Conservation (phyloP, 2,113 vertebrate species). For the Tonatia bakeri region DNA sequence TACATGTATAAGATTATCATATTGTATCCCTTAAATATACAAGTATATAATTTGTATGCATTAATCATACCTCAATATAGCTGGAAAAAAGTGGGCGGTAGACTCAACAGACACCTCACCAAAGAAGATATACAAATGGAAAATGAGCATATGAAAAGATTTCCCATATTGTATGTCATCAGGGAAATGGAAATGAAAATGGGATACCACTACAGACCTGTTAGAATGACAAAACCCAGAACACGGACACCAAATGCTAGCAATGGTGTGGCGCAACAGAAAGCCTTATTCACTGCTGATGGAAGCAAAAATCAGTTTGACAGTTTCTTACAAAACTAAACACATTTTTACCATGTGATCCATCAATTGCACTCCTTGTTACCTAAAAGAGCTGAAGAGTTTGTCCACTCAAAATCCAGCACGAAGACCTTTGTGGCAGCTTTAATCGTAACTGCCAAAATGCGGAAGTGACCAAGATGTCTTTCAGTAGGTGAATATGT, state of each 20-base stretch:
- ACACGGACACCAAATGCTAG: not conserved
- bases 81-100: not conserved
- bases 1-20: not conserved
- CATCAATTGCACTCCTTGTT: not conserved
- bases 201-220: not conserved
- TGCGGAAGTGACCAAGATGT: not conserved
- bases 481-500: not conserved
- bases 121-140: not conserved
- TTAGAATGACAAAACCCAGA: not conserved
- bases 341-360: not conserved
- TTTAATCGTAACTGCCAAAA: not conserved
- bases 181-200: not conserved
- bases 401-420: not conserved
- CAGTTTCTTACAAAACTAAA: not conserved
- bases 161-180: not conserved
- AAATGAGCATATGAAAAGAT: not conserved
- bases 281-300: not conserved
- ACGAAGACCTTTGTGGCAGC: not conserved
- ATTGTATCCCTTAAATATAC: not conserved
- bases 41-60: not conserved
- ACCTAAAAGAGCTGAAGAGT: not conserved
- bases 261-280: not conserved
- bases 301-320: not conserved
- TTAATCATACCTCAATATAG: not conserved
- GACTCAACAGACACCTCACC: not conserved